Evolutionary conservation across 1,140 invertebrate species (phyloP).

Genomic region (Orius laevigatus): DNA sequence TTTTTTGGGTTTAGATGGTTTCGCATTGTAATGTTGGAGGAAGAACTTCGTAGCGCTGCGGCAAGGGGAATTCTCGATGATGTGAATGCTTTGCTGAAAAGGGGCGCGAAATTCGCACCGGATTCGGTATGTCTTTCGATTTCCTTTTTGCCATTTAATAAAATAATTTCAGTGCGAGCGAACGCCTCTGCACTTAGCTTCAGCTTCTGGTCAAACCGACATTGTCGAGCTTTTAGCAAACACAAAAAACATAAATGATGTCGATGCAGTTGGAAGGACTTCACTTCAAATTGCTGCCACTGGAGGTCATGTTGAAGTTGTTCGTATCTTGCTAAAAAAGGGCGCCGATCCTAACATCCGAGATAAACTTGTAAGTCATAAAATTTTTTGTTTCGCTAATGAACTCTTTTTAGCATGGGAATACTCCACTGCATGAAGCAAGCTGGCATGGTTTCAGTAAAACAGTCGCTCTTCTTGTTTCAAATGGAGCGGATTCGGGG

Average conservation of each 20-base stretch:
- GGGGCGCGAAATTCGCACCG: conserved; percentile 18
- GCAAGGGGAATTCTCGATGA: conserved; percentile 20
- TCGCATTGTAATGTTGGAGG: conserved; percentile 19
- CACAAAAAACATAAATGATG: conserved; percentile 27
- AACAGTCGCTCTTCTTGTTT: conserved; percentile 57
- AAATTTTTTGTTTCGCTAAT: conserved; percentile 6
- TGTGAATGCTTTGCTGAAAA: conserved; percentile 18
- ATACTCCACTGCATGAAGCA: conserved; percentile 83
- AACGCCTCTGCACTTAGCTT: conserved; percentile 33
- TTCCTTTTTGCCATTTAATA: not conserved
- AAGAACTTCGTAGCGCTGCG: conserved; percentile 21
- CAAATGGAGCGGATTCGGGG: conserved; percentile 49
- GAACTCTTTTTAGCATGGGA: conserved; percentile 59
- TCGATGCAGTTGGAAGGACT: conserved; percentile 42
- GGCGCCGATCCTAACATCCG: conserved; percentile 54
- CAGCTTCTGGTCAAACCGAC: conserved; percentile 30
- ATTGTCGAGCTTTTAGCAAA: conserved; percentile 28
- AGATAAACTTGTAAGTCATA: conserved; percentile 46
- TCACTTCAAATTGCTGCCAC: conserved; percentile 64
- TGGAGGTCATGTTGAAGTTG: conserved; percentile 64
- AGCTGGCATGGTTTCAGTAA: conserved; percentile 86
- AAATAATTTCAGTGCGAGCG: conserved; percentile 28
- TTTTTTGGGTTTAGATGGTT: too few relatives aligned
- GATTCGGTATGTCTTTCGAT: conserved; percentile 19
- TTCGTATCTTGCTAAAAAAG: conserved; percentile 50